These are phyloP conservation scores for Strigamia maritima DNA, from an alignment of 2,888 invertebrate species.

Conservation along the genomic window DNA sequence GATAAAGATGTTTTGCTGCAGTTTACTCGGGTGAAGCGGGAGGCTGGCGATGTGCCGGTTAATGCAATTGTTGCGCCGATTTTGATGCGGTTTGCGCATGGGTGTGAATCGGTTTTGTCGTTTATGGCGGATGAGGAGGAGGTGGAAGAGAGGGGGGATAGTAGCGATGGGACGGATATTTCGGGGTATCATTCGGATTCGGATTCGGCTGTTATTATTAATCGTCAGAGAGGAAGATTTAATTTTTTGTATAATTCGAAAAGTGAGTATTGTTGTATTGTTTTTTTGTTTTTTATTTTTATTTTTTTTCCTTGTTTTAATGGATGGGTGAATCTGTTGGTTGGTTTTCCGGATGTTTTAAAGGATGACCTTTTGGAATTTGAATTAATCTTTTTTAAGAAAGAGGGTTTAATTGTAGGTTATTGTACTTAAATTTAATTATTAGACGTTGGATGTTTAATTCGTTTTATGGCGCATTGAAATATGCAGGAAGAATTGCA, in stretches of 20 bases:
- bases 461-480: no score
- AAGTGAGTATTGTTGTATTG: no score
- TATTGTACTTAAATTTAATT: no score
- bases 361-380: no score
- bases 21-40: constrained; percentile 60
- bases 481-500: no score
- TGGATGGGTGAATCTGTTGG: no score
- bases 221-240: constrained; percentile 53
- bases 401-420: no score
- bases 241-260: constrained; percentile 52
- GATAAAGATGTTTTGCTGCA: constrained; percentile 81
- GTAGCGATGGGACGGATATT: constrained; percentile 60
- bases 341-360: no score
- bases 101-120: constrained; percentile 62
- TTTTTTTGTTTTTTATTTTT: no score
- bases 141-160: constrained; percentile 50
- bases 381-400: no score
- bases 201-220: constrained; percentile 59
- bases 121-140: constrained; percentile 63
- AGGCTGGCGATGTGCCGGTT: constrained; percentile 59
- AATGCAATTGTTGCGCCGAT: constrained; percentile 62
- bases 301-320: no score
- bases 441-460: no score
- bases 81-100: constrained; percentile 56
- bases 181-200: constrained; percentile 78